phyloP scores from a whole-genome alignment of 2,797 vertebrate species.

The Erpetoichthys calabaricus region DNA sequence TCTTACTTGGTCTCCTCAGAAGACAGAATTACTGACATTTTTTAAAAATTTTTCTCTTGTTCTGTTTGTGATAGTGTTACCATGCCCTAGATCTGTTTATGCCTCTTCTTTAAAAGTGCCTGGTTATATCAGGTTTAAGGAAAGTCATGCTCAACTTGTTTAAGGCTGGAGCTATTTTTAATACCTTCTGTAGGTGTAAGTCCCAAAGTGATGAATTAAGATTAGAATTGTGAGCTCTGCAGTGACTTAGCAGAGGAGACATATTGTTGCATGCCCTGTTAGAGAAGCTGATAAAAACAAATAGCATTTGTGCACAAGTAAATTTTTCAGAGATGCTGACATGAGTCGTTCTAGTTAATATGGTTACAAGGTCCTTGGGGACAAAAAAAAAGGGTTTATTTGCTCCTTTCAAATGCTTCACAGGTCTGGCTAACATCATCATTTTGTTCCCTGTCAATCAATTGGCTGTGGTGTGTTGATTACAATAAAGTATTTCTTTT shows the following conservation, averaged over 20 bases:
- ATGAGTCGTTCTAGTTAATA: slow-evolving; percentile 1
- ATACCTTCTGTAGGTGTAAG: too few species aligned
- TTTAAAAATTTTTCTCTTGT: too few species aligned
- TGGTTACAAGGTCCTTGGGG: background rate
- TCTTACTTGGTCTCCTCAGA: too few species aligned
- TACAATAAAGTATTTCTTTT: too few species aligned
- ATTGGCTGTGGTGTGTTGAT: background rate
- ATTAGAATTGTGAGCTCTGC: background rate
- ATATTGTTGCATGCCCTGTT: background rate
- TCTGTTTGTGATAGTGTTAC: too few species aligned
- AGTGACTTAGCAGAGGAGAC: background rate
- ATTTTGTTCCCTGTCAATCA: slow-evolving; percentile 1
- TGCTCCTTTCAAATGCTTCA: background rate
- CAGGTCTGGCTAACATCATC: background rate
- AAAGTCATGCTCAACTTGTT: too few species aligned
- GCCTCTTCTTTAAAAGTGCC: too few species aligned
- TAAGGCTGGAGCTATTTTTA: too few species aligned
- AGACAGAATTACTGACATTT: too few species aligned
- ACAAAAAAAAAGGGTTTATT: background rate
- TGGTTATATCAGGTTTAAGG: too few species aligned
- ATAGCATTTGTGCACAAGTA: background rate
- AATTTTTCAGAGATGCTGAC: background rate
- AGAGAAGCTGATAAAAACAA: background rate
- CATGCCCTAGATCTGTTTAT: too few species aligned
- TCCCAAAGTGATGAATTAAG: too few species aligned